Percentiles rank a stretch among this genome's conserved stretches.
These are phyloP conservation scores for Catamblyrhynchus diadema DNA, from an alignment of 2,797 vertebrate genomes.

Conservation along the genomic window DNA sequence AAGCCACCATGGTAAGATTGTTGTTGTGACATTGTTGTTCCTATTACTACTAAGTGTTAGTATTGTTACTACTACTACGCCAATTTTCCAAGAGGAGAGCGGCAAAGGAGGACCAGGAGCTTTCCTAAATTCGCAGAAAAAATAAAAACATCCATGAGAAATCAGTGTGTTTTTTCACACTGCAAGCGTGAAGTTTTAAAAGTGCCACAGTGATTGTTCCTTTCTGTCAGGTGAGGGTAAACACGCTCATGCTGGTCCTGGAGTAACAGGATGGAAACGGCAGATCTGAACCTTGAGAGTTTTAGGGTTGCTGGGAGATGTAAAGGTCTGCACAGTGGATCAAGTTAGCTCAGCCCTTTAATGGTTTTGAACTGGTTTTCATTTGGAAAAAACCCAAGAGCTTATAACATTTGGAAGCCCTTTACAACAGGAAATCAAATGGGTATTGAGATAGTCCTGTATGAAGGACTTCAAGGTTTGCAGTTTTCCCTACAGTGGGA, in stretches of 20 bases:
- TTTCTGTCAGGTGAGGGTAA: neutral
- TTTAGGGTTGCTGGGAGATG: neutral
- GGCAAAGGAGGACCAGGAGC: neutral
- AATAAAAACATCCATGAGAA: rapidly evolving
- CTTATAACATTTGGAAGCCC: conserved; percentile 59
- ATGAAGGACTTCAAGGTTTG: conserved; percentile 26
- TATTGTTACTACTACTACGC: neutral
- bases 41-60: neutral
- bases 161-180: neutral
- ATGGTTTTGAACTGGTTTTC: conserved; percentile 44
- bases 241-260: neutral
- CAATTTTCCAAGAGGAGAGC: neutral
- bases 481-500: neutral
- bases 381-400: conserved; percentile 6
- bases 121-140: neutral
- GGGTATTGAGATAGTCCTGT: conserved; percentile 2
- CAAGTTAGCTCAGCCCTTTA: neutral
- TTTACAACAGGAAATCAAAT: conserved; percentile 60
- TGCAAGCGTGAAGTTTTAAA: neutral
- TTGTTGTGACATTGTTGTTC: neutral
- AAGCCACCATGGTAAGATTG: neutral
- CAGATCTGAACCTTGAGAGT: rapidly evolving
- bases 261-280: neutral
- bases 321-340: neutral
- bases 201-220: neutral